phyloP scores from a whole-genome alignment of 2,797 vertebrate species.

The Ibycter americanus region DNA sequence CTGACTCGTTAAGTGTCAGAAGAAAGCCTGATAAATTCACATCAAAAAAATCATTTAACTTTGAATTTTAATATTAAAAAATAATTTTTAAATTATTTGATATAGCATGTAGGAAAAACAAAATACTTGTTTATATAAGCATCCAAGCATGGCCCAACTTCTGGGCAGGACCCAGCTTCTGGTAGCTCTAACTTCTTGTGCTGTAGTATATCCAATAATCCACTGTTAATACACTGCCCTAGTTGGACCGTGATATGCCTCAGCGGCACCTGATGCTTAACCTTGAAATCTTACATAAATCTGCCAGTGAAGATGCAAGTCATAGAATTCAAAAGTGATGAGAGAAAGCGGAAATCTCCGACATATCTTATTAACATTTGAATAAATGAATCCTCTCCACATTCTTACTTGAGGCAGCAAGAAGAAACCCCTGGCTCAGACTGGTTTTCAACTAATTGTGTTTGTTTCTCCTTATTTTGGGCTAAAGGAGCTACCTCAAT shows the following conservation, averaged over 20 bases:
- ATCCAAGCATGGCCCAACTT: neutral
- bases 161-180: neutral
- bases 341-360: neutral
- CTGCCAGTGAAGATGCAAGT: neutral
- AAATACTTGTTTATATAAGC: neutral
- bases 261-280: neutral
- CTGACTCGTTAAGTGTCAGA: neutral
- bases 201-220: neutral
- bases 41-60: neutral
- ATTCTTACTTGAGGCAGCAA: neutral
- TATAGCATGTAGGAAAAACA: neutral
- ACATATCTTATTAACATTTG: neutral
- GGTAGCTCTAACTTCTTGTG: neutral
- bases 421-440: neutral
- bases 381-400: neutral
- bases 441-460: neutral
- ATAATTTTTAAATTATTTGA: neutral
- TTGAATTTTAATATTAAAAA: neutral
- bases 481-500: neutral
- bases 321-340: neutral
- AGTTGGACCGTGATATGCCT: neutral
- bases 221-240: neutral
- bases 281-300: neutral
- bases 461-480: neutral
- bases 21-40: neutral